Base-by-base conservation (phyloP, 2,888 invertebrate species). In the Agonopterix alstromeriana region DNA sequence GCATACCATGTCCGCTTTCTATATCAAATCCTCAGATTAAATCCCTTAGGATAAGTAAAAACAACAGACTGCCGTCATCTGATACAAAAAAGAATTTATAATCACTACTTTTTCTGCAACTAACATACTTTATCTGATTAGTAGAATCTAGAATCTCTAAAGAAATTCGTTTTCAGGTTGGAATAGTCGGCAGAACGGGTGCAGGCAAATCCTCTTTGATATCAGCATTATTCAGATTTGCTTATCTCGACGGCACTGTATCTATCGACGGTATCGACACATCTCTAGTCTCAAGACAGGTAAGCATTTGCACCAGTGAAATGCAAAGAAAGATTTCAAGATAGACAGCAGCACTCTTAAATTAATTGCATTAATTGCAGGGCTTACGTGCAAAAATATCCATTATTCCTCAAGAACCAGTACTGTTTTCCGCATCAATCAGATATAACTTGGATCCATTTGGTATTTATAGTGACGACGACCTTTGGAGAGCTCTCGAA, bases 161-260 rank as follows among this genome's bases (percentile, higher is more conserved):
- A 27, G 27, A 27, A n/a, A 38, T 38, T 38, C 9, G n/a, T 38
- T 48, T 60, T 50, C 51, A 78, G 77, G 69, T 77, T 5, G 95
- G 95, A 3, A 92, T 96, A 8, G 94, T 95, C 2, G 96, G 96
- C 0, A 82, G 96, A 60, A 96, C 96, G 0, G 96, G 96, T 0
- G 96, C 96, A 1, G 96, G 96, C n/a, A 95, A 95, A 72, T 93
- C 94, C 0, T 94, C 94, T 0, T 77, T 94, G 44, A 93, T 95
- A 61, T 90, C 94, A 0, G 94, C 94, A 5, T n/a, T 95, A 56
- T 95, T 95, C 74, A 84, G 94, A 57, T 83, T 95, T 56, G 91
- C 92, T 0, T 91, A 90, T 53, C 75, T 90, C 46, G 88, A 90
- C 11, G 94, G 94, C 8, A 65, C 68, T 7, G 89, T 95, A 47